phyloP scores from a whole-genome alignment of 2,797 vertebrate species.

The Acrocephalus scirpaceus region DNA sequence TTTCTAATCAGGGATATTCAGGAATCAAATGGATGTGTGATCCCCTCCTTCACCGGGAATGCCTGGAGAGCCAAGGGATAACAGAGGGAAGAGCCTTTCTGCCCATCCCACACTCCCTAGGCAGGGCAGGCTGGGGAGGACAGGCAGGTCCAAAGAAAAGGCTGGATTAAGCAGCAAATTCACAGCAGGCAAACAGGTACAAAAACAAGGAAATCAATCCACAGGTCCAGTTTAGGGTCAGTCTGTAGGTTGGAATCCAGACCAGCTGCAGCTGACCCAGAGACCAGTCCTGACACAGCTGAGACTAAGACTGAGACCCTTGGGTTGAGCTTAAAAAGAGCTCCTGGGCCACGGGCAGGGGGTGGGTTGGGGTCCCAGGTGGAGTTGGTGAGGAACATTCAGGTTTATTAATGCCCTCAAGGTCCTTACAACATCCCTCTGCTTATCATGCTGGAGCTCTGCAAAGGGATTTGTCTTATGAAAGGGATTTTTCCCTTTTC shows the following conservation, averaged over 20 bases:
- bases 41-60: background rate
- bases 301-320: background rate
- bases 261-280: background rate
- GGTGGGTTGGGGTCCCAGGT: background rate
- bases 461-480: background rate
- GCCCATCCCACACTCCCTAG: background rate
- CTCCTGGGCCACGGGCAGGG: accelerated
- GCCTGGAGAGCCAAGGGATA: background rate
- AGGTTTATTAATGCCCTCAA: background rate
- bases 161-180: background rate
- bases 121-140: background rate
- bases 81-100: background rate
- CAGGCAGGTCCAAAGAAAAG: too few relatives aligned
- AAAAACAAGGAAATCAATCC: background rate
- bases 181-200: background rate
- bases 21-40: background rate
- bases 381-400: background rate
- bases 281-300: background rate
- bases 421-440: accelerated
- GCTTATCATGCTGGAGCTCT: background rate
- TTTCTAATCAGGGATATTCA: background rate
- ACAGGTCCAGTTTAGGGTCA: background rate
- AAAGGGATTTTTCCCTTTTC: background rate
- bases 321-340: background rate
- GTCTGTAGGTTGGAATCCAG: accelerated